A percentile compares a stretch with the other conserved stretches of the same genome.
Conservation (phyloP, 2,888 invertebrate genomes). For the Sinhomidia bicolor region DNA sequence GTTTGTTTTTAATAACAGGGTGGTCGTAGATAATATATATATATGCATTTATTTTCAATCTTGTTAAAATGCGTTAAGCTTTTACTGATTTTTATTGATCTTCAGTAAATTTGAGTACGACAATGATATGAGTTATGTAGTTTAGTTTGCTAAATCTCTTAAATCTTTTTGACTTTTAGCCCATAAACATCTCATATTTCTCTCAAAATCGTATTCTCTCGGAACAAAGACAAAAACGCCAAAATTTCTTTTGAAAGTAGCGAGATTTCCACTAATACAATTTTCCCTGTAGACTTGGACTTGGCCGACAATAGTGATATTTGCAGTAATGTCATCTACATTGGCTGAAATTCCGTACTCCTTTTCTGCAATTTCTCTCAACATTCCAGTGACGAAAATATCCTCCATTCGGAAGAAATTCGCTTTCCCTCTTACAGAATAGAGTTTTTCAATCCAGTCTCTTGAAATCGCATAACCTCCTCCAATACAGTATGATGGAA, state of each 20-base stretch:
- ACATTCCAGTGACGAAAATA: neutral
- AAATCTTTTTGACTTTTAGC: neutral
- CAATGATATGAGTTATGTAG: too few relatives aligned
- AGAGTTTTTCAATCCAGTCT: neutral
- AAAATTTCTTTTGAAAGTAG: neutral
- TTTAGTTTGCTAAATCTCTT: too few relatives aligned
- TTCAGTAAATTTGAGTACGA: too few relatives aligned
- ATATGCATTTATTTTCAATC: too few relatives aligned
- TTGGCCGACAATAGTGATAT: neutral
- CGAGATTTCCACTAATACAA: neutral
- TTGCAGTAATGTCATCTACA: neutral
- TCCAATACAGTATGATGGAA: slow-evolving; percentile 12
- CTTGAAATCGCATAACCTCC: neutral
- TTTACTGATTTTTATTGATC: too few relatives aligned
- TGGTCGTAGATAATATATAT: too few relatives aligned
- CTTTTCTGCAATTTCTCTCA: neutral
- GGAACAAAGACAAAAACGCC: neutral
- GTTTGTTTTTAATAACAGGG: too few relatives aligned
- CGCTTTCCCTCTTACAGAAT: neutral
- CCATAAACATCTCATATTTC: neutral
- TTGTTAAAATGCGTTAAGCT: too few relatives aligned
- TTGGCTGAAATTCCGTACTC: neutral
- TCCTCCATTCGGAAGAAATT: neutral
- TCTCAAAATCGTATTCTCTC: neutral
- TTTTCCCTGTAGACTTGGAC: neutral